phyloP scores from a whole-genome alignment of 1,140 invertebrate species.

The Drosophila funebris region DNA sequence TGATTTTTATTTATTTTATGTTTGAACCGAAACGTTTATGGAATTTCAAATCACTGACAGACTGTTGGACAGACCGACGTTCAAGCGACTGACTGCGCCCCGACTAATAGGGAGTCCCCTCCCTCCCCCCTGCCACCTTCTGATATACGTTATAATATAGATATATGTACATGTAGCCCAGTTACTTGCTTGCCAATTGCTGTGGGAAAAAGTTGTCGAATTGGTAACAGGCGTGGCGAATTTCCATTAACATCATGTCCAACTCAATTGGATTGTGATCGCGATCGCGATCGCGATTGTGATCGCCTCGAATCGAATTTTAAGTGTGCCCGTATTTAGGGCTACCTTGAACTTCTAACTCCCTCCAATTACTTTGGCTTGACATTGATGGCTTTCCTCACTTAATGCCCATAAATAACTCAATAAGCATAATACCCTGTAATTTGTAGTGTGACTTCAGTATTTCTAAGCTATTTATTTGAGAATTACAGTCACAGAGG shows the following conservation, averaged over 20 bases:
- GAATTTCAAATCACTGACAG: conserved; percentile 63
- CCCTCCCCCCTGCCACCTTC: background rate
- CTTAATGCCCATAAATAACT: background rate
- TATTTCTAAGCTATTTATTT: no score
- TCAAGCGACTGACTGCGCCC: conserved; percentile 44
- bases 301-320: conserved; percentile 57
- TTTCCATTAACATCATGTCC: conserved; percentile 65
- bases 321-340: conserved; percentile 24
- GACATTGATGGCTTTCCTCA: conserved; percentile 23
- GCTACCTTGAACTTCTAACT: conserved; percentile 39
- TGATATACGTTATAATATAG: background rate
- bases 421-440: background rate
- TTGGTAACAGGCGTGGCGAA: conserved; percentile 52
- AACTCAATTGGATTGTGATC: conserved; percentile 25
- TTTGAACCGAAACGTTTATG: conserved; percentile 75
- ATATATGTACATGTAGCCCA: conserved; percentile 21
- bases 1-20: conserved; percentile 83
- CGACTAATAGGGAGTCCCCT: conserved; percentile 18
- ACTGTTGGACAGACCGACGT: conserved; percentile 9
- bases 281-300: background rate
- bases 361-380: background rate
- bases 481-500: no score
- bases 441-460: background rate
- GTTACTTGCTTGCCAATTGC: conserved; percentile 54
- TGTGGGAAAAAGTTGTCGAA: conserved; percentile 69